These are phyloP conservation scores for Chrysocyon brachyurus DNA, from an alignment of 2,797 vertebrate species.

Conservation along the genomic window DNA sequence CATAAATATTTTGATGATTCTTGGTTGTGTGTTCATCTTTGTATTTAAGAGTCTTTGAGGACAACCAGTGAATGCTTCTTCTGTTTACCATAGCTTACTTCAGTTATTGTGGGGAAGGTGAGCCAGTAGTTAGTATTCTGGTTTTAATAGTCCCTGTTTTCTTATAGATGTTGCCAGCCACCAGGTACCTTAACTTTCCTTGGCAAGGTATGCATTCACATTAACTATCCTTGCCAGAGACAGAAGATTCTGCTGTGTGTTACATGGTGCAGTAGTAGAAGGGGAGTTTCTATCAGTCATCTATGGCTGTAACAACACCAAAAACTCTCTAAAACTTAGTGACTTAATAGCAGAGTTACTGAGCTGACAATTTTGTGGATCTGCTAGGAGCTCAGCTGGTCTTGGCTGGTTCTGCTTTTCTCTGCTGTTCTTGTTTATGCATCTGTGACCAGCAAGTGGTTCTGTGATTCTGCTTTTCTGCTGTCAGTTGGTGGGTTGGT, in stretches of 20 bases:
- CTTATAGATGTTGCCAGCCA: background rate
- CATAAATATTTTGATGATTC: background rate
- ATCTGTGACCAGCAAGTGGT: background rate
- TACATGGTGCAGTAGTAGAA: background rate
- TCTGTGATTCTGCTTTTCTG: background rate
- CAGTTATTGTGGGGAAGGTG: background rate
- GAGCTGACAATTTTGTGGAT: slow-evolving; percentile 36
- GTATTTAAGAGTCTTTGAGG: background rate
- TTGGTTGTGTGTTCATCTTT: slow-evolving; percentile 13
- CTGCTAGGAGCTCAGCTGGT: background rate
- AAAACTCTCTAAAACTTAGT: background rate
- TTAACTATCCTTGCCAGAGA: background rate
- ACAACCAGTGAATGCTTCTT: background rate
- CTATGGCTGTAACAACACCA: background rate
- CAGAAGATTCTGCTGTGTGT: background rate
- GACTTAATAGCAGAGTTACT: background rate
- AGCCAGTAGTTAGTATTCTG: background rate
- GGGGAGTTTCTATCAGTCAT: background rate
- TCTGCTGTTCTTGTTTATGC: background rate
- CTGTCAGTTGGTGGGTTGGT: background rate
- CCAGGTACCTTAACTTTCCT: background rate
- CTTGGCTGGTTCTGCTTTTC: background rate
- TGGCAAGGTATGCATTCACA: background rate
- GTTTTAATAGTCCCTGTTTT: background rate
- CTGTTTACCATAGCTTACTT: background rate